These are phyloP conservation scores for Heliconius eleuchia DNA, from an alignment of 1,140 invertebrate species.

Conservation along the genomic window DNA sequence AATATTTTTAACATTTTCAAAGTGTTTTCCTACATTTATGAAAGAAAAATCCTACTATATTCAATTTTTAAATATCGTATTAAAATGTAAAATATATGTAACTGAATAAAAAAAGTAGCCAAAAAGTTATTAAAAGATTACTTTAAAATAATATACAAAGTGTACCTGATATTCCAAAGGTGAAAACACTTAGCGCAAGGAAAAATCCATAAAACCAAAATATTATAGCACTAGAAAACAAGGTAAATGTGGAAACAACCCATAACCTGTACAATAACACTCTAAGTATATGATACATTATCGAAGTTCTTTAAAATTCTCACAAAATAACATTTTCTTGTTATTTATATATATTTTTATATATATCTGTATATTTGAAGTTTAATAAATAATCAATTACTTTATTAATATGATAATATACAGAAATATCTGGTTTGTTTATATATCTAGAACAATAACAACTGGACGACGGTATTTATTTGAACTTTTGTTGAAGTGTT, in stretches of 20 bases:
- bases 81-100: too few species aligned
- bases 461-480: background rate
- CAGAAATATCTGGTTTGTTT: background rate
- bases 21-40: too few species aligned
- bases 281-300: slow-evolving; percentile 66
- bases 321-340: slow-evolving; percentile 29
- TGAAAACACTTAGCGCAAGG: slow-evolving; percentile 86
- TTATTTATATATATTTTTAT: too few species aligned
- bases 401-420: background rate
- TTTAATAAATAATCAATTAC: too few species aligned
- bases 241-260: slow-evolving; percentile 64
- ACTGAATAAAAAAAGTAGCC: too few species aligned
- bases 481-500: background rate
- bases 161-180: slow-evolving; percentile 86
- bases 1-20: too few species aligned
- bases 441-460: slow-evolving; percentile 4
- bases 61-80: too few species aligned
- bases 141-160: background rate
- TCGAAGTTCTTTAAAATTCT: slow-evolving; percentile 24
- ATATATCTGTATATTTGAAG: background rate
- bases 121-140: background rate
- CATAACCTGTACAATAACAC: slow-evolving; percentile 65
- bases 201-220: slow-evolving; percentile 92
- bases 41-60: too few species aligned
- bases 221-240: slow-evolving; percentile 87